phyloP scores from a whole-genome alignment of 2,113 vertebrate genomes.

The Dromaius novaehollandiae region DNA sequence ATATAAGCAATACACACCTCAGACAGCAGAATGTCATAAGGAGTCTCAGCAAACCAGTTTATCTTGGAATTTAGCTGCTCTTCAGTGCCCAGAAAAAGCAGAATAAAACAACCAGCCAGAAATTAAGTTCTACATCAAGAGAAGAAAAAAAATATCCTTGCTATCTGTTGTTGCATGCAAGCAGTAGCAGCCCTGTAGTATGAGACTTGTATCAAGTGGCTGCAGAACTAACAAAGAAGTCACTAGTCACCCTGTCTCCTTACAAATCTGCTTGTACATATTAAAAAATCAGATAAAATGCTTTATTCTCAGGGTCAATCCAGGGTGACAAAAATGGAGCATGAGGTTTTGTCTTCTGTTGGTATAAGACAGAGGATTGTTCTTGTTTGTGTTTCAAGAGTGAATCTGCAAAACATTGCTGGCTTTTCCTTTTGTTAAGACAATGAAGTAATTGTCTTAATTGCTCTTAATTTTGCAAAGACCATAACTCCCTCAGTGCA shows the following conservation, averaged over 20 bases:
- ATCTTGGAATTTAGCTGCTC: neutral
- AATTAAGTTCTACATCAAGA: neutral
- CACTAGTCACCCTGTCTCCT: neutral
- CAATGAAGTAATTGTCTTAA: neutral
- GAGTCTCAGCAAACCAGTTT: neutral
- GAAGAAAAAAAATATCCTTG: neutral
- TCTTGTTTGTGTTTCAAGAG: neutral
- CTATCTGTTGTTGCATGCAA: neutral
- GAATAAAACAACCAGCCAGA: neutral
- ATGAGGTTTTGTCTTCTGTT: neutral
- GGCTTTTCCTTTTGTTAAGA: neutral
- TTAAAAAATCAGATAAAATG: neutral
- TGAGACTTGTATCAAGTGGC: neutral
- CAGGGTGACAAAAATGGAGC: neutral
- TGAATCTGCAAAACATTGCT: neutral
- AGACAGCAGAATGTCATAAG: neutral
- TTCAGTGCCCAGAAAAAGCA: neutral
- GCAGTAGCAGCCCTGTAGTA: neutral
- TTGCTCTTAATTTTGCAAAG: neutral
- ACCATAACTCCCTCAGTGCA: neutral
- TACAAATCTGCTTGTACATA: neutral
- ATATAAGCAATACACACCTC: neutral
- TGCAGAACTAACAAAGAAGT: neutral
- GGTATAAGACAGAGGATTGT: neutral
- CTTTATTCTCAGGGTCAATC: neutral